Evolutionary conservation across 2,888 invertebrate genomes (phyloP), one percentile per base, ranked within the genome.

Genomic region (Dione vanillae): DNA sequence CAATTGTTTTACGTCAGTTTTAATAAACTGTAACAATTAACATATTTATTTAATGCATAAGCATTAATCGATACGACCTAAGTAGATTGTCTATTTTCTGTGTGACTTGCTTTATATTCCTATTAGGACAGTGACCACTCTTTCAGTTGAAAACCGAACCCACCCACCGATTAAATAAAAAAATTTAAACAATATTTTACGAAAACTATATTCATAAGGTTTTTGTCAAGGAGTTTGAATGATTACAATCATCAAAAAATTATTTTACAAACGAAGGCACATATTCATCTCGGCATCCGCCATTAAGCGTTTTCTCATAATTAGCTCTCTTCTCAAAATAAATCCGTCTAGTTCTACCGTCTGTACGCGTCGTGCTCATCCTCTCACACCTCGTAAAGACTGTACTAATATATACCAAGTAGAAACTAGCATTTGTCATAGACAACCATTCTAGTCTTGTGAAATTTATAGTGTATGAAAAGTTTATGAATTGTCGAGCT

Each of bases 241-340:
- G 54, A 65, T 69, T 68, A 68, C 49, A 64, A 56, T 27, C 27
- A 14, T 35, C 61, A 68, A 71, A 65, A 73, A 67, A 71, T 51
- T 56, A 65, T 54, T 51, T 51, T 65, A 68, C 69, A 67, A 69
- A 64, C 62, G 64, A 70, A 73, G 69, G 78, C 75, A 78, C 79
- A 76, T 79, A 78, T 78, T 72, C 70, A 67, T 69, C 68, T 69
- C 75, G 71, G 74, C 76, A 75, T 78, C 78, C 77, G 79, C 71
- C 75, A 73, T 66, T 69, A 68, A 65, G 77, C 82, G 80, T 79
- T 80, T 78, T 76, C 73, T 80, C 80, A 84, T 84, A 83, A 84
- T 85, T 83, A 85, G 79, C 84, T 27, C 5, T 27, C 27, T 27
- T 27, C 27, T 82, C 73, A 77, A 87, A 87, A 89, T 86, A 88